Evolutionary conservation across 2,113 vertebrate genomes (phyloP), one percentile per base, ranked within the genome.

Genomic region (Chionodraco myersi): DNA sequence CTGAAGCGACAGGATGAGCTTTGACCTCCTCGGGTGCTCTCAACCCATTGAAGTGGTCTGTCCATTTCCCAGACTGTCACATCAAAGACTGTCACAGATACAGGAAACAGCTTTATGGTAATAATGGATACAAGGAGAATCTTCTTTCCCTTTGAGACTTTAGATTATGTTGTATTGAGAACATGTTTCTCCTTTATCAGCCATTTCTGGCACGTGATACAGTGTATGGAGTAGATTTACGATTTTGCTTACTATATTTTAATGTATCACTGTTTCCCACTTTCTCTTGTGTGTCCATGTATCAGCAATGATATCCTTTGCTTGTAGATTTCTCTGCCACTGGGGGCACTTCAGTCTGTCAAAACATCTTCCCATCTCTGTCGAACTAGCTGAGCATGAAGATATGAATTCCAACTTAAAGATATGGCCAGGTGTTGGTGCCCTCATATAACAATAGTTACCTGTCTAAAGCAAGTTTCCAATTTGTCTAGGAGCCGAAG

Each of bases 21-120:
- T 14, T 41, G n/a, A 14, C 54, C 51, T 58, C 75, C 49, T 26
- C 10, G 52, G 56, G 60, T 63, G 41, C 53, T 69, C 66, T 72
- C 21, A 86, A 34, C 53, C 73, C 66, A 69, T 47, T 36, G 56
- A 62, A 83, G 61, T 64, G 62, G 23, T 65, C 64, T 53, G 59
- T 77, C 76, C 67, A 62, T 79, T 79, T 81, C 67, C 71, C 52
- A n/a, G 81, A 72, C 65, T 52, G 67, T 77, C 74, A 76, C 71
- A 72, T 84, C 71, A 81, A 81, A 88, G 67, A 48, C 65, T 81
- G 58, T 66, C 77, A 62, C 30, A 79, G 62, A 84, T 52, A 75
- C 56, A 66, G 59, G 65, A 78, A 82, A 61, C 10, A 15, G 63
- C 53, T 54, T 9, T 65, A 65, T 66, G 81, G 56, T 76, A 59